phyloP scores from a whole-genome alignment of 2,888 invertebrate species.

The Megastigmus dorsalis region DNA sequence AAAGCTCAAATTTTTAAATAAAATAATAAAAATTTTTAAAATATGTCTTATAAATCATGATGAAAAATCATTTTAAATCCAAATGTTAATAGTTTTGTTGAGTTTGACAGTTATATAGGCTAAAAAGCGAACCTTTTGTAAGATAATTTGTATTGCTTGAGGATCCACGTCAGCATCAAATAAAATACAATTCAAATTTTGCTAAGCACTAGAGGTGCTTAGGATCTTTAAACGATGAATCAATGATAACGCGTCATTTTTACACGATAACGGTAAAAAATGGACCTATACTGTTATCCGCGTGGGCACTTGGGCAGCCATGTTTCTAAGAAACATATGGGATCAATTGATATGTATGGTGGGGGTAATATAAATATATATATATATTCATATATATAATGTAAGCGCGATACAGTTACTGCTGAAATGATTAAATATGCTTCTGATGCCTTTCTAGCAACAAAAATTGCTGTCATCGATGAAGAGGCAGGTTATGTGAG shows the following conservation, averaged over 20 bases:
- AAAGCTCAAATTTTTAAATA: neutral
- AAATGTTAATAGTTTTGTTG: neutral
- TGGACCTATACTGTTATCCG: constrained; percentile 29
- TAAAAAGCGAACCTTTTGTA: constrained; percentile 18
- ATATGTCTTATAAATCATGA: too few species aligned
- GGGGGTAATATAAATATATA: too few species aligned
- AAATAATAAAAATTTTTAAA: constrained; percentile 10
- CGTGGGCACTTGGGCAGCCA: constrained; percentile 53
- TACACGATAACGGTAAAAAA: constrained; percentile 45
- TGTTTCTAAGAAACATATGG: constrained; percentile 51
- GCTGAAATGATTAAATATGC: too few species aligned
- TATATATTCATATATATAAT: too few species aligned
- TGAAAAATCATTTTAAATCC: too few species aligned
- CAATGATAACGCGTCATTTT: constrained; percentile 42
- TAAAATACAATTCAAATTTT: neutral
- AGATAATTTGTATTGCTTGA: neutral
- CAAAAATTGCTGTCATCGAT: too few species aligned
- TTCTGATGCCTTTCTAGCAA: too few species aligned
- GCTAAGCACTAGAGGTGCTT: neutral
- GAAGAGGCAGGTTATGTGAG: too few species aligned
- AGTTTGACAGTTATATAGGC: constrained; percentile 24
- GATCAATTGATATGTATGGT: constrained; percentile 33
- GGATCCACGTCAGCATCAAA: constrained; percentile 19
- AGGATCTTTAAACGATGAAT: constrained; percentile 14
- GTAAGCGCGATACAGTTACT: too few species aligned